Percentiles rank a stretch among this genome's conserved stretches.
Evolutionary conservation across 2,888 invertebrate species (phyloP).

Genomic region (Onthophagus sagittarius): DNA sequence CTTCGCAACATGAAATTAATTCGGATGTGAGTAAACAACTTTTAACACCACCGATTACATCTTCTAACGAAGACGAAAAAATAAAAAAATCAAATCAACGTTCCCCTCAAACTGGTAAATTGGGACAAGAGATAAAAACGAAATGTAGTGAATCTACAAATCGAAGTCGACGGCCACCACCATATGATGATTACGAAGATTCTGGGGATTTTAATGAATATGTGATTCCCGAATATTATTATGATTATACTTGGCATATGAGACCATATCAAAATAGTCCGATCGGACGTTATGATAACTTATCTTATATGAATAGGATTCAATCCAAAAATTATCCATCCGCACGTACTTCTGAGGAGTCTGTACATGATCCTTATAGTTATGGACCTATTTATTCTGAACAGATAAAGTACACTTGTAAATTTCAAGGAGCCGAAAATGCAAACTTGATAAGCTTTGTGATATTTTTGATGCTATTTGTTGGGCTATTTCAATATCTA

Average conservation of each 20-base stretch:
- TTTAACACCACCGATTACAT: background rate
- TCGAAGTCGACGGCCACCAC: background rate
- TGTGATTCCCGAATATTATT: background rate
- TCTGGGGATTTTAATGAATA: background rate
- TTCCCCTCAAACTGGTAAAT: no score
- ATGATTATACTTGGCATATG: background rate
- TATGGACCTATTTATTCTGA: background rate
- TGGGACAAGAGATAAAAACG: background rate
- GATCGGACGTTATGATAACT: background rate
- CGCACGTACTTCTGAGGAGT: background rate
- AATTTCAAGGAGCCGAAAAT: background rate
- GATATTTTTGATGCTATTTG: constrained; percentile 15
- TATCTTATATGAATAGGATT: no score
- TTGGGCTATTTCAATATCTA: constrained; percentile 15
- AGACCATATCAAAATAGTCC: background rate
- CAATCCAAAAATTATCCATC: background rate
- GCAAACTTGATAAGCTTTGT: constrained; percentile 12
- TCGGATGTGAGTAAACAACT: background rate
- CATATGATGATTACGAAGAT: background rate
- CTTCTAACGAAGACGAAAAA: no score
- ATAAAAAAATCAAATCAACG: no score
- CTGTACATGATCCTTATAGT: background rate
- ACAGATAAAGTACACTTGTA: background rate
- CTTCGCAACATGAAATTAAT: background rate
- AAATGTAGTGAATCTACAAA: background rate